Conservation (phyloP, 92 coral and sea anemone species). For the Scolanthus callimorphus region DNA sequence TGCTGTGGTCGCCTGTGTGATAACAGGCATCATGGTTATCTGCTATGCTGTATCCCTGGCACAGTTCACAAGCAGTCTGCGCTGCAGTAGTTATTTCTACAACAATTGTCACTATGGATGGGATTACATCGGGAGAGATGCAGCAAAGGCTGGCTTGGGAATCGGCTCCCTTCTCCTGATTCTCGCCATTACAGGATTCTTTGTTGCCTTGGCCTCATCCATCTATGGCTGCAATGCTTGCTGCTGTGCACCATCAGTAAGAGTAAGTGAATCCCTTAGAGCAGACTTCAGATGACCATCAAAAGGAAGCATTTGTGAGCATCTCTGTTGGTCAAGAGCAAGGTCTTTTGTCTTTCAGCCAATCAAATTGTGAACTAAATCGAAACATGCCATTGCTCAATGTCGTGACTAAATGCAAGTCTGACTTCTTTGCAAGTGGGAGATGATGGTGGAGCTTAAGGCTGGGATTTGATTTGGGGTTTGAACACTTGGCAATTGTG, state of each 20-base stretch:
- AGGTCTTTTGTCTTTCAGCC: no score
- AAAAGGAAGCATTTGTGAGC: background rate
- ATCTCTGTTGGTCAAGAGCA: no score
- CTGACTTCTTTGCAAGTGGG: no score
- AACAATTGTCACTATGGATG: background rate
- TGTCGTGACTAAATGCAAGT: no score
- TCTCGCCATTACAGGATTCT: conserved; percentile 52
- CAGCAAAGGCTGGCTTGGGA: conserved; percentile 42
- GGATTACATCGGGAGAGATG: background rate
- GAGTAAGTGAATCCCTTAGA: background rate
- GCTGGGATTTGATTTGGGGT: no score
- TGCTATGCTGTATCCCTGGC: conserved; percentile 35
- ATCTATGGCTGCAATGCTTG: conserved; percentile 59
- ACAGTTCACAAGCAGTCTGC: conserved; percentile 1
- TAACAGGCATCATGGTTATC: conserved; percentile 55
- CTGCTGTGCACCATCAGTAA: conserved; percentile 15
- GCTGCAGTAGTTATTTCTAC: conserved; percentile 3
- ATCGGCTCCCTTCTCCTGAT: conserved; percentile 37
- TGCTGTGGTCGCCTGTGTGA: conserved; percentile 57
- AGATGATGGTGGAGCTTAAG: no score
- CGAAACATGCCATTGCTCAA: no score
- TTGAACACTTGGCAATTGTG: no score
- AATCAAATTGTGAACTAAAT: no score
- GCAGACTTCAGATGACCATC: no score
- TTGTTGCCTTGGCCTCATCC: conserved; percentile 62